Conservation (phyloP, 2,888 invertebrate genomes). For the Nemotelus pantherinus region DNA sequence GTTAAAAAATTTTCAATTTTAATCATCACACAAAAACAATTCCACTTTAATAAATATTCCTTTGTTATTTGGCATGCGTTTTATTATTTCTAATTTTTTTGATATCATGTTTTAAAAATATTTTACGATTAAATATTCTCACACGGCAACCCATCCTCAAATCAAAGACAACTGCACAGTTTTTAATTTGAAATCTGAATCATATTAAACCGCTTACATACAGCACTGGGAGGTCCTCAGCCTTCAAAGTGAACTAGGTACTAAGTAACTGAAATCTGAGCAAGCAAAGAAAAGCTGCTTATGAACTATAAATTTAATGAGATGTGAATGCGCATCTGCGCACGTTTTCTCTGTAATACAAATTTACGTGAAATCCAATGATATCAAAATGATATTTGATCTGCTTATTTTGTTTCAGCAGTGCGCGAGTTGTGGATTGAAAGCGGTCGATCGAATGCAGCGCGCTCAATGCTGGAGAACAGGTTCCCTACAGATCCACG, state of each 20-base stretch:
- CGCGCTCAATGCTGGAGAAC: conserved; percentile 1
- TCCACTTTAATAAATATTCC: no score
- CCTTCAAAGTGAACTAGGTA: conserved; percentile 14
- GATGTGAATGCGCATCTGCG: neutral
- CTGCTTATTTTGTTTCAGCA: conserved; percentile 30
- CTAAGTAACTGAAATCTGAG: conserved; percentile 29
- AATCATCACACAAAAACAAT: no score
- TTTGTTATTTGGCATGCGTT: no score
- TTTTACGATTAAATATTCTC: no score
- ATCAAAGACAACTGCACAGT: no score
- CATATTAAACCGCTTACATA: no score
- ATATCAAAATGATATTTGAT: conserved; percentile 21
- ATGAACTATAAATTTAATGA: neutral
- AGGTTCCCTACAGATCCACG: conserved; percentile 1
- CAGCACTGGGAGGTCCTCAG: neutral
- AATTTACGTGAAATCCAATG: neutral
- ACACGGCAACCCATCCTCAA: no score
- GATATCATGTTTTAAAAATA: no score
- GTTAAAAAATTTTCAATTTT: no score
- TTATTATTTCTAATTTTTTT: no score
- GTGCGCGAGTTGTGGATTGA: conserved; percentile 11
- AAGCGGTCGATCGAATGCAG: conserved; percentile 9
- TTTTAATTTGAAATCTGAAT: no score
- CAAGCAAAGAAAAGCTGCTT: conserved; percentile 7
- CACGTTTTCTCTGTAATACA: neutral